Evolutionary conservation across 2,797 vertebrate species (phyloP).

Genomic region (Leontopithecus rosalia): DNA sequence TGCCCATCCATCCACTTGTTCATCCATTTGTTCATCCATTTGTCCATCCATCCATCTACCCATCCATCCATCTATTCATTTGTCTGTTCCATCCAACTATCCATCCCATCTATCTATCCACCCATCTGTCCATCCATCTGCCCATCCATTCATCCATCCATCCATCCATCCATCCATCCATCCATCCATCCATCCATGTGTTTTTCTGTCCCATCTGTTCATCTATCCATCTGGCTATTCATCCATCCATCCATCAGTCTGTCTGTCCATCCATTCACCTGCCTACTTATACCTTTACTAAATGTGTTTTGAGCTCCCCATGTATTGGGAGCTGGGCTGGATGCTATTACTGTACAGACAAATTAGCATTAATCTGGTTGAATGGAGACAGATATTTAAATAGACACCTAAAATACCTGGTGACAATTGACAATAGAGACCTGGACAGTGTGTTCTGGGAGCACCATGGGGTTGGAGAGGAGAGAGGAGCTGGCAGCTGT

Average conservation of each 20-base stretch:
- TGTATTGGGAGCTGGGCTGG: background rate
- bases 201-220: background rate
- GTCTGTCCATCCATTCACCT: too few species aligned
- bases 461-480: background rate
- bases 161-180: background rate
- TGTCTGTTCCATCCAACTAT: too few species aligned
- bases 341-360: background rate
- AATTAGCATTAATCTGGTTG: background rate
- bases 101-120: too few species aligned
- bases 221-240: background rate
- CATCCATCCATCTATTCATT: fast-evolving
- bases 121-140: fast-evolving
- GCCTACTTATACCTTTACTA: background rate
- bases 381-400: constrained; percentile 48
- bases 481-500: background rate
- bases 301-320: background rate
- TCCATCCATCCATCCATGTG: fast-evolving
- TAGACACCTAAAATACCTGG: constrained; percentile 39
- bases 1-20: fast-evolving
- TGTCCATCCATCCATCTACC: fast-evolving
- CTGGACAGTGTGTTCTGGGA: constrained; percentile 5
- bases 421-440: background rate
- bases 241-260: fast-evolving
- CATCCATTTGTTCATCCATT: fast-evolving
- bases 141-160: too few species aligned